Evolutionary conservation across 2,888 invertebrate genomes (phyloP).

Genomic region (Ophioninae sp.): DNA sequence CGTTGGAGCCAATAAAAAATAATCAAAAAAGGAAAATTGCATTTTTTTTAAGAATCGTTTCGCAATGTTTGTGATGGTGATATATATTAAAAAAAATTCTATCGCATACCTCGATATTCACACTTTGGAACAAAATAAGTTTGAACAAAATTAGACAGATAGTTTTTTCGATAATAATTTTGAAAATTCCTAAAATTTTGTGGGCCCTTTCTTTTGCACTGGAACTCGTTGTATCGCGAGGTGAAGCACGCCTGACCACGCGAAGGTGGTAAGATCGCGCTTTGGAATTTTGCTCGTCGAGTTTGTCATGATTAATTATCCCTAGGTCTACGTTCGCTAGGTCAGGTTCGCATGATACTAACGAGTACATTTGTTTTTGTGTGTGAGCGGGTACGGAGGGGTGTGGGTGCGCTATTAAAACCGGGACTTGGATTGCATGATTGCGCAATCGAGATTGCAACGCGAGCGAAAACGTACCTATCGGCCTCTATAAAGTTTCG

Average conservation of each 20-base stretch:
- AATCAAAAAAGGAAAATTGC: no score
- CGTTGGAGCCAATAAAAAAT: no score
- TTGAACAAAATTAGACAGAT: no score
- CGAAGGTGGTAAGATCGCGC: constrained; percentile 22
- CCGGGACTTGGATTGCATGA: constrained; percentile 44
- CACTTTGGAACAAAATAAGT: no score
- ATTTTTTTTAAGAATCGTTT: no score
- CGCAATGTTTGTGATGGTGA: no score
- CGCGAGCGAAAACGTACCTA: constrained; percentile 29
- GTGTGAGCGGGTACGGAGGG: not conserved
- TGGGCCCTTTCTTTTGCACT: not conserved
- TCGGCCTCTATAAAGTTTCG: constrained; percentile 16
- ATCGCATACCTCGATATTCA: no score
- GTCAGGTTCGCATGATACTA: constrained; percentile 62
- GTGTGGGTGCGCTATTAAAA: constrained; percentile 13
- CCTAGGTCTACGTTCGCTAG: constrained; percentile 51
- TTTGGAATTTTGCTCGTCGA: constrained; percentile 47
- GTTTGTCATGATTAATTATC: constrained; percentile 60
- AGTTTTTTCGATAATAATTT: no score
- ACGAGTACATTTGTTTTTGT: not conserved
- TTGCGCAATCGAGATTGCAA: constrained; percentile 63
- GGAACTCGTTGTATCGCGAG: not conserved
- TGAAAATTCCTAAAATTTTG: no score
- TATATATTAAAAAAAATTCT: no score
- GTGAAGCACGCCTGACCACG: not conserved